Percentiles rank a stretch among this genome's conserved stretches.
phyloP scores from a whole-genome alignment of 2,797 vertebrate genomes.

The Etheostoma perlongum region DNA sequence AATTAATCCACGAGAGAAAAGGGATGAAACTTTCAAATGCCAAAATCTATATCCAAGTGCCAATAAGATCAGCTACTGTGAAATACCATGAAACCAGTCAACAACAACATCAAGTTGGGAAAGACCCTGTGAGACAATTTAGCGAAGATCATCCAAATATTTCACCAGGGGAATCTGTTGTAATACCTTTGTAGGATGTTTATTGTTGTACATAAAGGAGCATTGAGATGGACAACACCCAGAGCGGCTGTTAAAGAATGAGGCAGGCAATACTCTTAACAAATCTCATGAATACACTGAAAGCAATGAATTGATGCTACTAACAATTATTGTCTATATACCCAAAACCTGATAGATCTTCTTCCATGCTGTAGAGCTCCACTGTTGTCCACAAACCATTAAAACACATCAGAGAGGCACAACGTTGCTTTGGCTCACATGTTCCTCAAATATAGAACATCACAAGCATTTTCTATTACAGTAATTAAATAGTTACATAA shows the following conservation, averaged over 20 bases:
- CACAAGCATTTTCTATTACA: too few species aligned
- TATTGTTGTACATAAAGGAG: background rate
- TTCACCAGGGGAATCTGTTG: background rate
- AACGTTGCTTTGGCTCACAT: background rate
- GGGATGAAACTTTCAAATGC: slow-evolving; percentile 56
- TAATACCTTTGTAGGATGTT: slow-evolving; percentile 7
- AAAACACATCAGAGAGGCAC: background rate
- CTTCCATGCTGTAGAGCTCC: background rate
- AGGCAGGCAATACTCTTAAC: slow-evolving; percentile 8
- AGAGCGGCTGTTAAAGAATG: background rate
- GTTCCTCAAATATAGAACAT: background rate
- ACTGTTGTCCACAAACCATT: slow-evolving; percentile 1
- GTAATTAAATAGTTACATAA: too few species aligned
- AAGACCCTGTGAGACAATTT: slow-evolving; percentile 2
- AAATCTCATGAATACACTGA: slow-evolving; percentile 8
- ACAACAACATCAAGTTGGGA: slow-evolving; percentile 17
- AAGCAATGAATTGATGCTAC: slow-evolving; percentile 9
- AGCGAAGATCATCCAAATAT: slow-evolving; percentile 1
- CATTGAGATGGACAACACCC: slow-evolving; percentile 1
- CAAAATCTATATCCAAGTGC: slow-evolving; percentile 33
- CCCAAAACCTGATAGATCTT: background rate
- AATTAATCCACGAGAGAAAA: slow-evolving; percentile 66
- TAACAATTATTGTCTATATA: background rate
- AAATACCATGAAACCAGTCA: slow-evolving; percentile 40
- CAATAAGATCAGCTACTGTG: slow-evolving; percentile 49